Evolutionary conservation across 2,888 invertebrate species (phyloP).

Genomic region (Drosophila pegasa): DNA sequence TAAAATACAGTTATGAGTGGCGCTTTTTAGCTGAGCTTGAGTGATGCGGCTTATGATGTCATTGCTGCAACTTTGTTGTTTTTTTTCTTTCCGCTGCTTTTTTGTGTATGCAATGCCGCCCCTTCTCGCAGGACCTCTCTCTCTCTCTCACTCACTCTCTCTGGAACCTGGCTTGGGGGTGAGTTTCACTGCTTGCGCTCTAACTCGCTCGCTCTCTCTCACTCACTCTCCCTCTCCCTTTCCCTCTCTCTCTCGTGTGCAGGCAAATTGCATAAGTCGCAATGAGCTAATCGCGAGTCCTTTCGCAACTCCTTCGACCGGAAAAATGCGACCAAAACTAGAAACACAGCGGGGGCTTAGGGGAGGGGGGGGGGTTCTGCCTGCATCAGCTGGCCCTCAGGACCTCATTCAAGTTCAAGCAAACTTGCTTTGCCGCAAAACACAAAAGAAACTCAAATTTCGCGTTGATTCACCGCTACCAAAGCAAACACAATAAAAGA

Average conservation of each 20-base stretch:
- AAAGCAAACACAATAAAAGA: background rate
- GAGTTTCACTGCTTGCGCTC: constrained; percentile 37
- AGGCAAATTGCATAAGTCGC: constrained; percentile 74
- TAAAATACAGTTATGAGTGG: constrained; percentile 6
- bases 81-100: constrained; percentile 41
- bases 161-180: constrained; percentile 48
- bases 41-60: constrained; percentile 42
- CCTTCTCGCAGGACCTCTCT: constrained; percentile 35
- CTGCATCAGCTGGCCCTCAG: constrained; percentile 54
- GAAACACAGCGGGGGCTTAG: constrained; percentile 32
- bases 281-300: constrained; percentile 64
- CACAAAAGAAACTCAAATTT: background rate
- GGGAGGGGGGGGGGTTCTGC: constrained; percentile 10
- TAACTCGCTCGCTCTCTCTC: background rate
- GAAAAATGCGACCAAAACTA: constrained; percentile 56
- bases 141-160: constrained; percentile 4
- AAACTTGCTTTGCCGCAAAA: background rate
- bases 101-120: constrained; percentile 72
- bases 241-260: constrained; percentile 25
- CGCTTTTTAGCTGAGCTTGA: background rate
- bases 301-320: constrained; percentile 55
- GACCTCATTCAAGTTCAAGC: constrained; percentile 3
- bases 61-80: constrained; percentile 65
- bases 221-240: constrained; percentile 1
- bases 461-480: background rate